Conservation (phyloP, 2,797 vertebrate genomes). For the Acropternis orthonyx region DNA sequence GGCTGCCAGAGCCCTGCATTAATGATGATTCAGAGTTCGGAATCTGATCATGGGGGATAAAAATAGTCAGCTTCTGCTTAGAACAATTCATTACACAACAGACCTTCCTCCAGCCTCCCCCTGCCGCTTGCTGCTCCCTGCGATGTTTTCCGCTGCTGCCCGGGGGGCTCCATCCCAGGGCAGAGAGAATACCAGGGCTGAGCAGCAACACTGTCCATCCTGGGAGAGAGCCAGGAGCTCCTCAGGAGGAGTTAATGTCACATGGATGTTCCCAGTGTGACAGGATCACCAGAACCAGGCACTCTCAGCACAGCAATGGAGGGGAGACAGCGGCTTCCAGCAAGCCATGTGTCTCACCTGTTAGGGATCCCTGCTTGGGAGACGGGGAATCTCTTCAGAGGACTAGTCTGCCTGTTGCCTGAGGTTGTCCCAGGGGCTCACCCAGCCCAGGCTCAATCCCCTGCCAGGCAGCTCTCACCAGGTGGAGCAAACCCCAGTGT, state of each 20-base stretch:
- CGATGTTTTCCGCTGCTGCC: neutral
- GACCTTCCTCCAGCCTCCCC: neutral
- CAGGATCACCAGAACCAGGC: neutral
- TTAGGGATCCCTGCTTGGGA: neutral
- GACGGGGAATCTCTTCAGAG: neutral
- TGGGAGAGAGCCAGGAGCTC: neutral
- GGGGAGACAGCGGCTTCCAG: neutral
- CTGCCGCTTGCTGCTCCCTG: neutral
- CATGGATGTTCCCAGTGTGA: neutral
- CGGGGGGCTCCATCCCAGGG: neutral
- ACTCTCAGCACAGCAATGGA: fast-evolving
- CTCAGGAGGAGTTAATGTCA: neutral
- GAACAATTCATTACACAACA: constrained; percentile 60
- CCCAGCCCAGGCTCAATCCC: neutral
- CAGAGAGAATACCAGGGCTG: neutral
- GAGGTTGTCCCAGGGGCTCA: neutral
- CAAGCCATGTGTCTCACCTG: fast-evolving
- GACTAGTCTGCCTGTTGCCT: fast-evolving
- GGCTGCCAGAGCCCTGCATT: constrained; percentile 48
- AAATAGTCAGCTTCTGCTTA: constrained; percentile 54
- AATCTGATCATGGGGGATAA: constrained; percentile 53
- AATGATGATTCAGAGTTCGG: constrained; percentile 69
- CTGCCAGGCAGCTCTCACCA: neutral
- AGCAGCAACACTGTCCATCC: neutral
- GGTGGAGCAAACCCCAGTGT: neutral